A percentile compares a stretch with the other conserved stretches of the same genome.
These are phyloP conservation scores for Acleris holmiana DNA, from an alignment of 2,888 invertebrate species.

Conservation along the genomic window DNA sequence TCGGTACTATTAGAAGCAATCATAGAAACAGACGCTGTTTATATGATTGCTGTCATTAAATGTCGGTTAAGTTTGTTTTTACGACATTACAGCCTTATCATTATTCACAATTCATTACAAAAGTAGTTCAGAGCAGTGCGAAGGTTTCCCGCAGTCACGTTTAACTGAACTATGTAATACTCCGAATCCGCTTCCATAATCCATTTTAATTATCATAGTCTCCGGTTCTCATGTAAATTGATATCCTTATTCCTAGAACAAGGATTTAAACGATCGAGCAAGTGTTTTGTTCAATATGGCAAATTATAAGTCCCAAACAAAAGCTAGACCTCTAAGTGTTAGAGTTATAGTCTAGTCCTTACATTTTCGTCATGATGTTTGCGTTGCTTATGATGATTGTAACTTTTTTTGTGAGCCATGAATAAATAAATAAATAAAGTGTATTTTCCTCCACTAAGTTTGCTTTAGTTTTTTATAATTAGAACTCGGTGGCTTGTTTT, in stretches of 20 bases:
- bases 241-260: conserved; percentile 47
- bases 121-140: conserved; percentile 2
- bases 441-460: too few relatives aligned
- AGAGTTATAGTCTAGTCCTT: too few relatives aligned
- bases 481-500: too few relatives aligned
- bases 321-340: too few relatives aligned
- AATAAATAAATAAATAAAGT: too few relatives aligned
- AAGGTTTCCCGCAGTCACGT: conserved; percentile 50
- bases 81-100: conserved; percentile 10
- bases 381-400: too few relatives aligned
- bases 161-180: conserved; percentile 47
- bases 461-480: too few relatives aligned
- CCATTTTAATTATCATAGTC: conserved; percentile 55
- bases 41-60: conserved; percentile 22
- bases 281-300: conserved; percentile 21
- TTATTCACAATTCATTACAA: too few relatives aligned
- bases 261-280: conserved; percentile 6
- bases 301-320: neutral
- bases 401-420: too few relatives aligned
- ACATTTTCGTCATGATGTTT: too few relatives aligned
- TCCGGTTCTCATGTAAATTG: conserved; percentile 58
- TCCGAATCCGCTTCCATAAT: conserved; percentile 69
- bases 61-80: conserved; percentile 15
- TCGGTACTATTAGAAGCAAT: too few relatives aligned
- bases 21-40: neutral